Conservation (phyloP, 2,113 vertebrate species). For the Spilogale gracilis region DNA sequence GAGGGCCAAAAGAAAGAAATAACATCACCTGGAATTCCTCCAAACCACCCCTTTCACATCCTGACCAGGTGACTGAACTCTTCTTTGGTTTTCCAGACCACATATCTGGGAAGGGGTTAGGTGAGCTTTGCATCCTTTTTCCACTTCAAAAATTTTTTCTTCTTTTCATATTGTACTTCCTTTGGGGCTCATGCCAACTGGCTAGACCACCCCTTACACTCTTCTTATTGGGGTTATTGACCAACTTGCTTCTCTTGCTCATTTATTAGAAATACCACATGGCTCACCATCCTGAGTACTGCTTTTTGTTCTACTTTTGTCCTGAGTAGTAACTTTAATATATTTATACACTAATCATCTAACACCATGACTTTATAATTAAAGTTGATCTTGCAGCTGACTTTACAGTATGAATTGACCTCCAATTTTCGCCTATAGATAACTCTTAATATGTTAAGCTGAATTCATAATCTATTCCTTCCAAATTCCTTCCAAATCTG, state of each 20-base stretch:
- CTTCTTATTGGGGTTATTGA: not conserved
- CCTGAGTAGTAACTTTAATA: not conserved
- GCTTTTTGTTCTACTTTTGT: not conserved
- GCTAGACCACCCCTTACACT: not conserved
- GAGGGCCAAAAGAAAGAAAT: not conserved
- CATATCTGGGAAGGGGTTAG: not conserved
- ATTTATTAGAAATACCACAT: not conserved
- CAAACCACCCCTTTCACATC: not conserved
- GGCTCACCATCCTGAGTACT: not conserved
- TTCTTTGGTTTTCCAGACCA: not conserved
- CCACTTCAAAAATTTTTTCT: not conserved
- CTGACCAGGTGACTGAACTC: not conserved
- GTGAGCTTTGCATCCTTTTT: not conserved
- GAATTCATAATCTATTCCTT: constrained; percentile 13
- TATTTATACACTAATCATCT: not conserved
- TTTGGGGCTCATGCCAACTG: not conserved
- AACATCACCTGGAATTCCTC: not conserved
- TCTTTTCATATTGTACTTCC: not conserved
- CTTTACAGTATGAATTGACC: not conserved
- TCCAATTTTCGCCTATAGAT: not conserved
- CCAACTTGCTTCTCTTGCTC: not conserved
- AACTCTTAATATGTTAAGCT: not conserved
- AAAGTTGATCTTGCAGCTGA: constrained; percentile 21
- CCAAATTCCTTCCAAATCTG: not conserved
- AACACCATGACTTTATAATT: not conserved